Evolutionary conservation across 2,888 invertebrate species (phyloP).

Genomic region (Myopa testacea): DNA sequence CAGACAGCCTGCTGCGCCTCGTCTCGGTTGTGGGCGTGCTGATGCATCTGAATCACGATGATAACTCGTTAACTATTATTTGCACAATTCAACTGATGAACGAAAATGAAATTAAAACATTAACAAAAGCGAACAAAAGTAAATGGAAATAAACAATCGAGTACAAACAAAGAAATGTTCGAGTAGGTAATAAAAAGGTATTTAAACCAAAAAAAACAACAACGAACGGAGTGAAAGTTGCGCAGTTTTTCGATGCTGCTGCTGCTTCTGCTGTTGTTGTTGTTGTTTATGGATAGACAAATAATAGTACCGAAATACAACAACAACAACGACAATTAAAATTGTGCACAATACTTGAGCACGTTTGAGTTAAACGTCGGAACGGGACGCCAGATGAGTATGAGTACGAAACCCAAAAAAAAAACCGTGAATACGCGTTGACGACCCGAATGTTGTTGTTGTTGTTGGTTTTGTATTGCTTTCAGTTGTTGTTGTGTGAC

Average conservation of each 20-base stretch:
- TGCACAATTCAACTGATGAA: background rate
- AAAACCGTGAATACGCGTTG: no score
- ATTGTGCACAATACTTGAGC: no score
- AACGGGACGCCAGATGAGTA: background rate
- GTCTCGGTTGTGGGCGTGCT: background rate
- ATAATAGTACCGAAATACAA: background rate
- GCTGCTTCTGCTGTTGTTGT: conserved; percentile 1
- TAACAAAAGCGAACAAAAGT: no score
- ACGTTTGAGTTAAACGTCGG: no score
- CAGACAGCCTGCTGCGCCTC: background rate
- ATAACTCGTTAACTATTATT: background rate
- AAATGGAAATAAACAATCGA: no score
- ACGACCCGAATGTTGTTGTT: background rate
- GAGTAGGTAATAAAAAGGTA: no score
- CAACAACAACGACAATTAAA: background rate
- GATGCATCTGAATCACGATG: background rate
- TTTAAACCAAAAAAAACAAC: background rate
- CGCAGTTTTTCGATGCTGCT: background rate
- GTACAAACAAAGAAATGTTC: no score
- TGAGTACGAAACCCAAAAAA: background rate
- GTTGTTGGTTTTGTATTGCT: background rate
- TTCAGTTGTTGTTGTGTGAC: background rate
- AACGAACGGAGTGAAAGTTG: background rate
- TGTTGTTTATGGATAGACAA: background rate
- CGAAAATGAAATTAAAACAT: background rate